phyloP scores from a whole-genome alignment of 2,888 invertebrate species.

The Epinotia ramella region DNA sequence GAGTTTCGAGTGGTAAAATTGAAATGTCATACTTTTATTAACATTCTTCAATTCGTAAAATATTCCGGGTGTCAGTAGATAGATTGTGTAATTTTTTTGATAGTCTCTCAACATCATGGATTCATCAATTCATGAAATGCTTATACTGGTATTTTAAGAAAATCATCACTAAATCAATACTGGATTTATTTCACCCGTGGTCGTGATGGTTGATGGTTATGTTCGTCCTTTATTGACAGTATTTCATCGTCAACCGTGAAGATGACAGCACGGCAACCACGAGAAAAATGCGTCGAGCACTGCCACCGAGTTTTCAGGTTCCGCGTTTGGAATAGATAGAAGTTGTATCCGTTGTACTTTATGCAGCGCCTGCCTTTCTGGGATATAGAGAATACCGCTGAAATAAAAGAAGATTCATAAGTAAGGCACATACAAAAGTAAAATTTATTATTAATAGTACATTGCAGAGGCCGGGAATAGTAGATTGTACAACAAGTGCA shows the following conservation, averaged over 20 bases:
- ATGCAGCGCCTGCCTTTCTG: not conserved
- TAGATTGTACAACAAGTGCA: too few relatives aligned
- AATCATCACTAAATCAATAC: not conserved
- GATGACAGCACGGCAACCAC: conserved; percentile 59
- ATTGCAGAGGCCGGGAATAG: too few relatives aligned
- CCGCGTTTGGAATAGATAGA: not conserved
- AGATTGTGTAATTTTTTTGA: not conserved
- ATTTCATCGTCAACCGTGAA: conserved; percentile 54
- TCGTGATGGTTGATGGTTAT: conserved; percentile 8
- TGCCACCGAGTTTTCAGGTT: not conserved
- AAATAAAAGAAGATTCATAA: not conserved
- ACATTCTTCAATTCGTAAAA: too few relatives aligned
- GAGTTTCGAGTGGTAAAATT: too few relatives aligned
- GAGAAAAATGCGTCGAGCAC: conserved; percentile 20
- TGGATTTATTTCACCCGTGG: not conserved
- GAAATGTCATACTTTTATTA: too few relatives aligned
- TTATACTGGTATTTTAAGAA: not conserved
- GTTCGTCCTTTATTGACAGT: conserved; percentile 22
- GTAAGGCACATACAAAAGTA: not conserved
- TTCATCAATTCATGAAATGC: not conserved
- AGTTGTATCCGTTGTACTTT: conserved; percentile 21
- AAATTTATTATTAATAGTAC: too few relatives aligned
- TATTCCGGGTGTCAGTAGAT: too few relatives aligned
- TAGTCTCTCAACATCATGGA: not conserved
- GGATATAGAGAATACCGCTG: conserved; percentile 9